Base-by-base conservation (phyloP, 2,888 invertebrate genomes). In the Sussaba pulchella region DNA sequence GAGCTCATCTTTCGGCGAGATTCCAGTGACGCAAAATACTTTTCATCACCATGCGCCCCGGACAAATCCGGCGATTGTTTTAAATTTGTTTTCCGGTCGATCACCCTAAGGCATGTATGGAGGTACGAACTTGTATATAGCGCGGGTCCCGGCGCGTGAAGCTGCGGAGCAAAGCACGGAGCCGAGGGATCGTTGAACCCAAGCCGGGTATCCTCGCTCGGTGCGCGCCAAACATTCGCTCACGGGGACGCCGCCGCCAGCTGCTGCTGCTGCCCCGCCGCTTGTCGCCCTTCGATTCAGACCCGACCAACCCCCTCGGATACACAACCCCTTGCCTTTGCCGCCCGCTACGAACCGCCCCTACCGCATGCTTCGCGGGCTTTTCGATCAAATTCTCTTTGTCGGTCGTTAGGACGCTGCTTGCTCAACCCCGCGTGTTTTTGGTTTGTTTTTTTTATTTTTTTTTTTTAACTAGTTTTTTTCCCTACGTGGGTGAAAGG, bases 151-250 rank as follows among this genome's bases (percentile, higher is more conserved):
- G 70, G 83, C 82, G 81, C 74, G 82, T 85, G 83, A 85, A 85
- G 85, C 85, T 85, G 85, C 78, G 77, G 83, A 88, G 85, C 83
- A 87, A 88, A 87, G 85, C 85, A 86, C 73, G 77, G 82, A 86
- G 85, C 81, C 79, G 84, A 86, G 87, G 87, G 88, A 84, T 87
- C 87, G 77, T 87, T 82, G 87, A 88, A 88, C 88, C 67, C 63
- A 36, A 66, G 63, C 75, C 75, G 76, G 77, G 72, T 57, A 59
- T 79, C 81, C 78, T 81, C 70, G 70, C 36, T 54, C 6, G 31
- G 81, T 76, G 78, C 82, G 80, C 64, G 73, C 74, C 82, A 83
- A 84, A 86, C 82, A 82, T 75, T 82, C 76, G 74, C 78, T 79
- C 79, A n/a, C n/a, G n/a, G 82, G 82, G 75, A 83, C 83, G 74